Evolutionary conservation across 1,140 invertebrate species (phyloP).

Genomic region (Odontomachus brunneus): DNA sequence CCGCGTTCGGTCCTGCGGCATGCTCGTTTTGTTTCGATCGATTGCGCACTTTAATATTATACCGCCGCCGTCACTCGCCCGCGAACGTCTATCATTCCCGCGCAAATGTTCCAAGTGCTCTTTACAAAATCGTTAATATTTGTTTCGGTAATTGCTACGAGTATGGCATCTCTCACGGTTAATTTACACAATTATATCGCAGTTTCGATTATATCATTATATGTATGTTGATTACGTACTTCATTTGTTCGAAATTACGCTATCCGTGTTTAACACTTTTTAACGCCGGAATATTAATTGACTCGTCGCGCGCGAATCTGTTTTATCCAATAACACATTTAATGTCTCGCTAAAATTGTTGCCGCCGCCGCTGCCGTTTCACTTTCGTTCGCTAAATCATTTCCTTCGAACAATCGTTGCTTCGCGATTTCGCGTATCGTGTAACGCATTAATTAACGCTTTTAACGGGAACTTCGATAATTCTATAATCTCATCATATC

Average conservation of each 20-base stretch:
- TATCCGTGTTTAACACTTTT: slow-evolving; percentile 61
- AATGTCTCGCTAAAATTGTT: slow-evolving; percentile 51
- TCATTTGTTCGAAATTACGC: slow-evolving; percentile 56
- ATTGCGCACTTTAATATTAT: slow-evolving; percentile 44
- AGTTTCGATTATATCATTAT: slow-evolving; percentile 55
- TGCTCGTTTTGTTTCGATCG: slow-evolving; percentile 1
- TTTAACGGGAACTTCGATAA: slow-evolving; percentile 14
- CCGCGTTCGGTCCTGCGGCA: neutral
- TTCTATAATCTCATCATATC: neutral
- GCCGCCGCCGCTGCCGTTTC: slow-evolving; percentile 16
- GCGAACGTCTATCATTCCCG: slow-evolving; percentile 47
- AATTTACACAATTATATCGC: slow-evolving; percentile 60
- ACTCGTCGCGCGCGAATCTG: slow-evolving; percentile 46
- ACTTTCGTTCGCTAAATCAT: slow-evolving; percentile 36
- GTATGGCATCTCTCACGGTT: slow-evolving; percentile 56
- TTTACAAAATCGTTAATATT: slow-evolving; percentile 60
- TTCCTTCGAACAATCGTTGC: slow-evolving; percentile 38
- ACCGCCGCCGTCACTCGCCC: neutral
- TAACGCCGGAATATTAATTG: slow-evolving; percentile 55
- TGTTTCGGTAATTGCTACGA: slow-evolving; percentile 53
- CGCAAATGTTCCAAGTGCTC: slow-evolving; percentile 52
- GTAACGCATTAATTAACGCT: slow-evolving; percentile 32
- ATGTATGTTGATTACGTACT: slow-evolving; percentile 58
- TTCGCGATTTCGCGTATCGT: slow-evolving; percentile 8
- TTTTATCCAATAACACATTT: slow-evolving; percentile 62